Evolutionary conservation across 1,140 invertebrate genomes (phyloP), one percentile per base, ranked within the genome.

Genomic region (Ridgeia piscesae): DNA sequence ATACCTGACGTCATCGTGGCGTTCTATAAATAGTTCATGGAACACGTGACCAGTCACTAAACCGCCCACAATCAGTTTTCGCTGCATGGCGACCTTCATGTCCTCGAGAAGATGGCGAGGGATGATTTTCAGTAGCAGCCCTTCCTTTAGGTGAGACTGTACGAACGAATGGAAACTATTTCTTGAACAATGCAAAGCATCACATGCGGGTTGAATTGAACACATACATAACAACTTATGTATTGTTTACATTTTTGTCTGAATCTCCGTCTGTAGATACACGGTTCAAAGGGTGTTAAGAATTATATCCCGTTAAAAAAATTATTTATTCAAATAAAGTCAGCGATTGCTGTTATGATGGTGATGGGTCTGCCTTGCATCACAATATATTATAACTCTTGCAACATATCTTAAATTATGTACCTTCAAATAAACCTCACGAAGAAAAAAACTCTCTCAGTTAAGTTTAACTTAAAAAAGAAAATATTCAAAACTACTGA

Each of bases 1-100:
- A 90, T 42, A 92, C 91, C 91, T 92, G 91, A 92, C 91, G 58
- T 89, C 77, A 21, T 92, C 91, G 88, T 92, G 91, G 33, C 77
- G 50, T 42, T 92, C 58, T 34, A 92, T 88, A 14, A 92, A 42
- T n/a, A 92, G 58, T 33, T 92, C 77, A 33, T 92, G 91, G 33
- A 92, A 92, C 34, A 89, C 91, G 33, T 89, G 35, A 33, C 48
- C 33, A 4, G 91, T 21, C 91, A 17, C 48, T 34, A 35, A 58
- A 58, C 50, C 91, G 17, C 34, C 92, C 14, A n/a, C 11, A 1
- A 92, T 11, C 35, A 92, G 88, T 77, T 92, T 92, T 33, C 48
- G 33, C 27, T 88, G 27, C 34, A 92, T 34, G 17, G 91, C 91
- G 31, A 92, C 42, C 89, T 92, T 92, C 91, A 92, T 91, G 34